These are phyloP conservation scores for Temnothorax ravouxi DNA, from an alignment of 2,888 invertebrate genomes.

Conservation along the genomic window DNA sequence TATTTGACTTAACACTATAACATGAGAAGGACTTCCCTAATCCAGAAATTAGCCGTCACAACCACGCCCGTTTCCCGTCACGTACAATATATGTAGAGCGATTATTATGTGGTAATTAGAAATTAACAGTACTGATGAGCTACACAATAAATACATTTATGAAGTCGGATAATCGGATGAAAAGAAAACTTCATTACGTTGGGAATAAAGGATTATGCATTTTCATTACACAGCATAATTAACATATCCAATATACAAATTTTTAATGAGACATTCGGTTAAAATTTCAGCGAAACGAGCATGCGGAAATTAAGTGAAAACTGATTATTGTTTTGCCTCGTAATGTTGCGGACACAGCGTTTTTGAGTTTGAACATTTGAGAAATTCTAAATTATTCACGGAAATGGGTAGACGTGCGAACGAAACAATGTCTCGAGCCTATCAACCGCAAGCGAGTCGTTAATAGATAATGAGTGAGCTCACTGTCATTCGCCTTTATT, in stretches of 20 bases:
- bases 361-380: neutral
- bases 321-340: neutral
- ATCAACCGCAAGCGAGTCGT: neutral
- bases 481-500: neutral
- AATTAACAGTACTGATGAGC: constrained; percentile 32
- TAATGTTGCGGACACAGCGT: neutral
- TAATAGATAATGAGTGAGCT: constrained; percentile 30
- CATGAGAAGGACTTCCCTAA: constrained; percentile 57
- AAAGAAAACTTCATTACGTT: constrained; percentile 30
- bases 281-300: neutral
- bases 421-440: neutral
- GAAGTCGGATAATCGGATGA: constrained; percentile 5
- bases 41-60: constrained; percentile 73
- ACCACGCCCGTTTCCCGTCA: constrained; percentile 71
- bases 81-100: constrained; percentile 64
- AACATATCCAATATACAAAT: neutral
- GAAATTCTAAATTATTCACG: neutral
- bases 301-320: neutral
- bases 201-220: constrained; percentile 3
- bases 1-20: constrained; percentile 14
- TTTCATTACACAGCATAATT: constrained; percentile 4
- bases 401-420: neutral
- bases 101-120: constrained; percentile 65
- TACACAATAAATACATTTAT: constrained; percentile 20
- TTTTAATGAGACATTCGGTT: constrained; percentile 18